Base-by-base conservation (phyloP, 2,888 invertebrate genomes). In the Stegophylla sp. region DNA sequence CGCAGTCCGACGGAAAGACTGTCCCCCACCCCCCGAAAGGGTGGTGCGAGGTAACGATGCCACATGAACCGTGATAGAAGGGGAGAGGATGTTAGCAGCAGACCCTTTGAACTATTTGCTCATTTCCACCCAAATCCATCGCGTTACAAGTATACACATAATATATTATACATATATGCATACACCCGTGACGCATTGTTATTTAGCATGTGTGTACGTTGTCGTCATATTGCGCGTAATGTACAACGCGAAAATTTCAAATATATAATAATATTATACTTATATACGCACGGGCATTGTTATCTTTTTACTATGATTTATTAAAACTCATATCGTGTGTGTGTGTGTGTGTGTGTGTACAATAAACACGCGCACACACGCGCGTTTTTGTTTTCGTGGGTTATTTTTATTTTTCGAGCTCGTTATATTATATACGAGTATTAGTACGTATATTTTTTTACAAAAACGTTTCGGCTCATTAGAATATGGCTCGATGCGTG, bases 91-190 rank as follows among this genome's bases (percentile, higher is more conserved):
- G n/a, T n/a, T n/a, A n/a, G 75, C 51, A 53, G 17, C 43, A 56
- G 76, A 77, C 76, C 76, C 76, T 77, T 67, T 67, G 76, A 67
- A 67, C 56, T 77, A 67, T 77, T 77, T 63, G 79, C 61, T 79
- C 51, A 71, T 79, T 79, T 79, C 69, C 71, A 61, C 79, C 79
- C 48, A 71, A 79, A 79, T 61, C 61, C 79, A 67, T 67, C 28
- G 77, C 41, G 59, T 67, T 59, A 77, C 64, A 75, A 51, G 45
- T 64, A 45, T 13, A 34, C 5, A 51, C 15, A 51, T 13, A 66
- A 67, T 51, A 34, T 34, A 34, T 34, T 34, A 34, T 15, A 28
- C 28, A 26, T 74, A 63, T 20, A 74, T 63, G 48, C 20, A 63
- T 74, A 74, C 20, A 34, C 45, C 20, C 20, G 51, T 74, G 63